phyloP scores from a whole-genome alignment of 2,113 vertebrate genomes.

The Embiotoca jacksoni region DNA sequence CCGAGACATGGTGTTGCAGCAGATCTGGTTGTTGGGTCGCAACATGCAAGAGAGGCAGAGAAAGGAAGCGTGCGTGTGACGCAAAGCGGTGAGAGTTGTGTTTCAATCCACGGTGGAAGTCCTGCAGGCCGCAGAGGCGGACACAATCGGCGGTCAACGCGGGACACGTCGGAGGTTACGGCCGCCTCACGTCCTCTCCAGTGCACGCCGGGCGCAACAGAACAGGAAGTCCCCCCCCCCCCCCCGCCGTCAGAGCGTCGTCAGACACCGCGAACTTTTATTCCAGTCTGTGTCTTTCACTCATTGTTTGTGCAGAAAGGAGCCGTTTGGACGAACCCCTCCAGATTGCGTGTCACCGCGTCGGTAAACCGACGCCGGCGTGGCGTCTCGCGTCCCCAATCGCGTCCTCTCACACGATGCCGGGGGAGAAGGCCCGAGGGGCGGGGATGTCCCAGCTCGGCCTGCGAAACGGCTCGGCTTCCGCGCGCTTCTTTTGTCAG shows the following conservation, averaged over 20 bases:
- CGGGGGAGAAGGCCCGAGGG: slow-evolving; percentile 4
- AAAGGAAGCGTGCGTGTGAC: slow-evolving; percentile 20
- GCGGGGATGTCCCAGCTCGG: not conserved
- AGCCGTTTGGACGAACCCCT: not conserved
- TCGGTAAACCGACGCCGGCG: no score
- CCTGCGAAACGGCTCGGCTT: slow-evolving; percentile 10
- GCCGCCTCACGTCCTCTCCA: not conserved
- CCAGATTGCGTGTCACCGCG: no score
- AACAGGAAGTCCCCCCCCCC: slow-evolving; percentile 42
- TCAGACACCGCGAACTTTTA: not conserved
- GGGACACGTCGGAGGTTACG: no score
- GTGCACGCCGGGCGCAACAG: slow-evolving; percentile 14
- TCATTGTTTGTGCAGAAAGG: not conserved
- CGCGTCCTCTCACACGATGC: not conserved
- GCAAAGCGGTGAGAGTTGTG: slow-evolving; percentile 34
- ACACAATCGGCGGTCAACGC: no score
- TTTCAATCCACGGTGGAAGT: slow-evolving; percentile 2
- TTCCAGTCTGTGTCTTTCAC: not conserved
- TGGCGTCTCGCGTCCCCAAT: no score
- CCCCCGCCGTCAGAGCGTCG: slow-evolving; percentile 1
- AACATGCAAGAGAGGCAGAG: slow-evolving; percentile 15
- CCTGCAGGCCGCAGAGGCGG: not conserved
- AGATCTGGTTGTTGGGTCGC: not conserved
- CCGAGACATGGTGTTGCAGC: no score
- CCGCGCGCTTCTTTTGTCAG: slow-evolving; percentile 1